Evolutionary conservation across 1,140 invertebrate species (phyloP).

Genomic region (Trialeurodes vaporariorum): DNA sequence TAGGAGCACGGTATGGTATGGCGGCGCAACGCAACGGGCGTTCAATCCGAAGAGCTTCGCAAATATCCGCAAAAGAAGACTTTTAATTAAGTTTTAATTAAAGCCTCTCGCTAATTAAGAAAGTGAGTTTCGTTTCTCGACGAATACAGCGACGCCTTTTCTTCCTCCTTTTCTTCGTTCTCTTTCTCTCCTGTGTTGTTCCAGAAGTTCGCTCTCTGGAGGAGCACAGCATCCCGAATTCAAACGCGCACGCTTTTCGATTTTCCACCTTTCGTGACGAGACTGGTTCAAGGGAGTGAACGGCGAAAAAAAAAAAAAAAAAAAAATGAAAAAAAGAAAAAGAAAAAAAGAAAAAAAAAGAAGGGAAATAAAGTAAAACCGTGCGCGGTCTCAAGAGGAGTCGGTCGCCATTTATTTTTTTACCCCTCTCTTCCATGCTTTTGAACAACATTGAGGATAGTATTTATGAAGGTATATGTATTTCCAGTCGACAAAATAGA

Average conservation of each 20-base stretch:
- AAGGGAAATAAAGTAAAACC: background rate
- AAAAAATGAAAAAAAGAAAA: background rate
- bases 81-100: background rate
- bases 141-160: background rate
- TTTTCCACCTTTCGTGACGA: no score
- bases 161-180: slow-evolving; percentile 4
- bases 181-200: background rate
- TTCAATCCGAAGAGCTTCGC: no score
- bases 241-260: no score
- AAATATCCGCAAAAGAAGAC: background rate
- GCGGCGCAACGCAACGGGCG: no score
- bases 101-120: background rate
- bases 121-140: background rate
- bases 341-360: slow-evolving; percentile 8
- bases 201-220: no score
- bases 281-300: no score
- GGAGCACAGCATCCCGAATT: no score
- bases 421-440: background rate
- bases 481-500: no score
- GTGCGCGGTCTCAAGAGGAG: background rate
- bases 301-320: no score
- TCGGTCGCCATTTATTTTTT: background rate
- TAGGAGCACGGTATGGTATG: no score
- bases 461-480: no score
- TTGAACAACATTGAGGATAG: no score